A percentile compares a stretch with the other conserved stretches of the same genome.
Conservation (phyloP, 2,888 invertebrate species). For the Ligdia adustata region DNA sequence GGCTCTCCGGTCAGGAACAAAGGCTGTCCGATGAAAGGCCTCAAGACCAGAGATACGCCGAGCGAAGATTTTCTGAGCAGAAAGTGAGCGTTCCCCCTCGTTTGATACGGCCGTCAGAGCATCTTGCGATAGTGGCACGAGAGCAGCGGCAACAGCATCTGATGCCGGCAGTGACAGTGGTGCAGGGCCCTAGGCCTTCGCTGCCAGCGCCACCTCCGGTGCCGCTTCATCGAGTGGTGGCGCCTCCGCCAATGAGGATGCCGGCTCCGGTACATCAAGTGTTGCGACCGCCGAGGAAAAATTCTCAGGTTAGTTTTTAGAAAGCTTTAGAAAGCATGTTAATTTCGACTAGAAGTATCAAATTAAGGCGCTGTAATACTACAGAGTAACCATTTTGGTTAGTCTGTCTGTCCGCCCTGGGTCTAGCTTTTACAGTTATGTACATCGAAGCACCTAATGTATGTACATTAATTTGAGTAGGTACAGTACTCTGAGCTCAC, state of each 20-base stretch:
- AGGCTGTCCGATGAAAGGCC: too few species aligned
- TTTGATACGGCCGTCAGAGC: slow-evolving; percentile 74
- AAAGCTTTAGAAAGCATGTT: too few species aligned
- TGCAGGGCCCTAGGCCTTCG: slow-evolving; percentile 58
- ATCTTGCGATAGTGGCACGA: slow-evolving; percentile 65
- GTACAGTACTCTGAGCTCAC: too few species aligned
- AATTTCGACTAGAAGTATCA: too few species aligned
- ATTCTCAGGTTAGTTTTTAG: slow-evolving; percentile 71
- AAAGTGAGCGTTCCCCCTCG: slow-evolving; percentile 59
- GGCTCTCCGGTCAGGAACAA: slow-evolving; percentile 2
- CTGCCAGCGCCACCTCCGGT: slow-evolving; percentile 55
- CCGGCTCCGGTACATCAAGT: slow-evolving; percentile 60
- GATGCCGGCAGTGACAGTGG: slow-evolving; percentile 60
- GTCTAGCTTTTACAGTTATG: too few species aligned
- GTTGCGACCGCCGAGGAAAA: slow-evolving; percentile 67
- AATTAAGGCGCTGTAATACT: too few species aligned
- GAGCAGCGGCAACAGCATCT: slow-evolving; percentile 60
- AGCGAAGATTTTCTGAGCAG: slow-evolving; percentile 15
- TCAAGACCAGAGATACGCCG: too few species aligned
- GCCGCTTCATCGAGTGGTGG: slow-evolving; percentile 61
- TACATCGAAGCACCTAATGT: too few species aligned
- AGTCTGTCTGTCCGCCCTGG: too few species aligned
- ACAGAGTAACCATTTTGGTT: too few species aligned
- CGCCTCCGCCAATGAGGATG: slow-evolving; percentile 70
- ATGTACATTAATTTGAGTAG: too few species aligned